Percentiles rank a stretch among this genome's conserved stretches.
Evolutionary conservation across 2,797 vertebrate species (phyloP).

Genomic region (Champsocephalus gunnari): DNA sequence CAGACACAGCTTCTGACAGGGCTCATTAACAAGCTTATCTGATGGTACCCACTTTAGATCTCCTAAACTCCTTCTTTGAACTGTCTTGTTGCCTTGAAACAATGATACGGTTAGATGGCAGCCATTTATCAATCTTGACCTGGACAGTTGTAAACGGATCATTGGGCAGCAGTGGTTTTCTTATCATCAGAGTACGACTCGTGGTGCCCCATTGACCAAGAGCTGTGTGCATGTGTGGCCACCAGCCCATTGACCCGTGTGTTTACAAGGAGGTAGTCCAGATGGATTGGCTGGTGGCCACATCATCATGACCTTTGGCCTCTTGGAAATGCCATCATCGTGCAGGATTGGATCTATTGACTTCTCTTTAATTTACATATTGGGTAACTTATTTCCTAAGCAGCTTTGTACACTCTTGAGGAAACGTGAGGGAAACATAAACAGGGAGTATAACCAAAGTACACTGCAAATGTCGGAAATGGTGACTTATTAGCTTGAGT

Average conservation of each 20-base stretch:
- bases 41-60: slow-evolving; percentile 40
- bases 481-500: slow-evolving; percentile 53
- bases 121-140: slow-evolving; percentile 29
- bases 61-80: slow-evolving; percentile 40
- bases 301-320: slow-evolving; percentile 33
- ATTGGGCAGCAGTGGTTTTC: not conserved
- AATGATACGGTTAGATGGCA: slow-evolving; percentile 28
- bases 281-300: slow-evolving; percentile 10
- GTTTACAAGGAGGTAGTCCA: slow-evolving; percentile 31
- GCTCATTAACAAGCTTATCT: slow-evolving; percentile 55
- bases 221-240: slow-evolving; percentile 1
- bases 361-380: not conserved
- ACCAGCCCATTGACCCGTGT: slow-evolving; percentile 16
- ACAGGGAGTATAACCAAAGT: not conserved
- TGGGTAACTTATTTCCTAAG: not conserved
- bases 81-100: slow-evolving; percentile 36
- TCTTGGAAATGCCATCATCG: slow-evolving; percentile 11
- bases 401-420: not conserved
- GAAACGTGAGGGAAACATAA: not conserved
- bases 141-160: slow-evolving; percentile 16
- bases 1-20: slow-evolving; percentile 41
- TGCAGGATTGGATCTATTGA: not conserved
- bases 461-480: slow-evolving; percentile 25
- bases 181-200: not conserved
- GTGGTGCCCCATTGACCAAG: too few relatives aligned